These are phyloP conservation scores for Schizaphis graminum DNA, from an alignment of 2,888 invertebrate species.

Conservation along the genomic window DNA sequence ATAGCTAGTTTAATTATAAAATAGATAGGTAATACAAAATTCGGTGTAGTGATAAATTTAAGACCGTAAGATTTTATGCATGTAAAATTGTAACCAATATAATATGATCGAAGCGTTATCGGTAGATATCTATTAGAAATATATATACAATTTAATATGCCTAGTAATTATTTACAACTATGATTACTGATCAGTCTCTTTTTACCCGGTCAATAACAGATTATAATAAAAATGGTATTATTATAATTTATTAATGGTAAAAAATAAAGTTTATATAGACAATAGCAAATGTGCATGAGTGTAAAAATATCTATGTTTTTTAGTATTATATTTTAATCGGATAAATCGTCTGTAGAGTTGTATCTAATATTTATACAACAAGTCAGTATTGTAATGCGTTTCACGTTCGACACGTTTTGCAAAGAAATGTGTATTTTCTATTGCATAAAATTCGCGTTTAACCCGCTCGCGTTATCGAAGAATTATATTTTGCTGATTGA, in stretches of 20 bases:
- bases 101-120: neutral
- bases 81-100: neutral
- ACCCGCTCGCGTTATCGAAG: neutral
- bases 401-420: neutral
- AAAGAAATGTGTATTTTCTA: neutral
- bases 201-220: neutral
- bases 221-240: neutral
- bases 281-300: neutral
- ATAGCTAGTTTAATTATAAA: neutral
- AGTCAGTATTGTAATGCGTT: neutral
- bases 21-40: neutral
- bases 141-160: neutral
- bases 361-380: neutral
- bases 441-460: neutral
- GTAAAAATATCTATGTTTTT: neutral
- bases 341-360: neutral
- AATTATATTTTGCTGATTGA: conserved; percentile 8
- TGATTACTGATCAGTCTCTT: neutral
- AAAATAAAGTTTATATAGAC: neutral
- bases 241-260: neutral
- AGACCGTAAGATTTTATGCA: neutral
- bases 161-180: neutral
- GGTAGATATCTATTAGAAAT: neutral
- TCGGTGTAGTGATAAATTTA: neutral
- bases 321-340: neutral